A percentile compares a stretch with the other conserved stretches of the same genome.
Evolutionary conservation across 1,140 invertebrate genomes (phyloP).

Genomic region (Gryllus bimaculatus): DNA sequence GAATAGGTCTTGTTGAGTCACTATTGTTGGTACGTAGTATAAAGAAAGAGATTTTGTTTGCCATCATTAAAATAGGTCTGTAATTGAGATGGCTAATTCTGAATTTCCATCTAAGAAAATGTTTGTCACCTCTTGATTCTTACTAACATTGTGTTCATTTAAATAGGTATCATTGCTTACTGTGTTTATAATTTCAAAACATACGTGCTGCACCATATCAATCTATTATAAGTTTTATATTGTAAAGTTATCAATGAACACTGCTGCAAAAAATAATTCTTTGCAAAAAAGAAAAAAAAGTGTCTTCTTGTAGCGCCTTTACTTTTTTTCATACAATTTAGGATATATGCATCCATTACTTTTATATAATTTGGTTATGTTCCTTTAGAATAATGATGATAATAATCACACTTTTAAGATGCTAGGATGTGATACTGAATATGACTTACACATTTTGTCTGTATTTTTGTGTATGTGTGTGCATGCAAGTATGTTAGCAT

Average conservation of each 20-base stretch:
- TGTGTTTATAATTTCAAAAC: too few species aligned
- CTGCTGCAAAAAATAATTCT: neutral
- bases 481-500: too few species aligned
- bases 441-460: neutral
- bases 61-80: neutral
- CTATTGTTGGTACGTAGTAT: neutral
- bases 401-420: neutral
- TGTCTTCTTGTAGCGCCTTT: neutral
- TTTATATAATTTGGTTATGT: neutral
- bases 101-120: neutral
- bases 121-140: neutral
- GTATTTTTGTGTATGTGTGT: too few species aligned
- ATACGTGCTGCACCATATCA: too few species aligned
- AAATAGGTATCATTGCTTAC: too few species aligned
- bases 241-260: neutral
- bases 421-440: neutral
- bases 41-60: conserved; percentile 7
- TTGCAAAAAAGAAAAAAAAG: too few species aligned
- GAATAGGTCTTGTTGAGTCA: neutral
- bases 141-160: too few species aligned
- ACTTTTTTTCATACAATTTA: neutral
- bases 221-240: neutral
- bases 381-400: neutral
- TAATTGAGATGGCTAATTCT: neutral
- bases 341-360: neutral